Evolutionary conservation across 2,888 invertebrate species (phyloP).

Genomic region (Hemicrepidius hirtus): DNA sequence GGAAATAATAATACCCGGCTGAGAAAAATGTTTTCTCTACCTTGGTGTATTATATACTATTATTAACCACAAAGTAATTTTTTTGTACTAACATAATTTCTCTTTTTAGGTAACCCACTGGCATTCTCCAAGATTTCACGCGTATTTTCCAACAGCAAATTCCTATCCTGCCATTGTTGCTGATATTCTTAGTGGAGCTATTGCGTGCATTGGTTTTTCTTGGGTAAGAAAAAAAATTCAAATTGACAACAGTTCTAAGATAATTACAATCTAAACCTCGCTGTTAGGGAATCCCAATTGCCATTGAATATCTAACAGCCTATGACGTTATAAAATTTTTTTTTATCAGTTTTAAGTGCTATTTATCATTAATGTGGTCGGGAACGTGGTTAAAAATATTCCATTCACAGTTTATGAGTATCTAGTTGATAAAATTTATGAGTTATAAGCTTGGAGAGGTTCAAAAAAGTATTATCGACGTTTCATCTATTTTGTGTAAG

Average conservation of each 20-base stretch:
- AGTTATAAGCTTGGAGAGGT: too few species aligned
- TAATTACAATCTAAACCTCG: background rate
- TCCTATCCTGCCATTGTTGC: conserved; percentile 96
- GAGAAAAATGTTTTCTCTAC: too few species aligned
- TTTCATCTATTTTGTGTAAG: too few species aligned
- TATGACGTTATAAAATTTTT: background rate
- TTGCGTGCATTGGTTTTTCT: conserved; percentile 96
- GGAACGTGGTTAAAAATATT: background rate
- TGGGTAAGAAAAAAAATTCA: conserved; percentile 82
- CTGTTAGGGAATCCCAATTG: background rate
- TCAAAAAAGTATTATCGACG: too few species aligned
- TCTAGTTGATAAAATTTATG: background rate
- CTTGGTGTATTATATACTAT: too few species aligned
- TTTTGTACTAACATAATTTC: conserved; percentile 43
- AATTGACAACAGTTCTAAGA: too few species aligned
- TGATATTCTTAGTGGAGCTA: conserved; percentile 95
- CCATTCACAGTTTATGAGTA: too few species aligned
- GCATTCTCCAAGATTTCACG: conserved; percentile 97
- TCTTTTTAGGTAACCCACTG: conserved; percentile 87
- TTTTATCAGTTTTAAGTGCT: background rate
- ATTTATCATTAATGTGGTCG: background rate
- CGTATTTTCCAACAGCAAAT: conserved; percentile 95
- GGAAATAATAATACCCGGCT: too few species aligned
- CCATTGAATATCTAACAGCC: background rate
- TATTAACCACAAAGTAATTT: background rate